A percentile compares a stretch with the other conserved stretches of the same genome.
Conservation (phyloP, 2,113 vertebrate species). For the Heterocephalus glaber region DNA sequence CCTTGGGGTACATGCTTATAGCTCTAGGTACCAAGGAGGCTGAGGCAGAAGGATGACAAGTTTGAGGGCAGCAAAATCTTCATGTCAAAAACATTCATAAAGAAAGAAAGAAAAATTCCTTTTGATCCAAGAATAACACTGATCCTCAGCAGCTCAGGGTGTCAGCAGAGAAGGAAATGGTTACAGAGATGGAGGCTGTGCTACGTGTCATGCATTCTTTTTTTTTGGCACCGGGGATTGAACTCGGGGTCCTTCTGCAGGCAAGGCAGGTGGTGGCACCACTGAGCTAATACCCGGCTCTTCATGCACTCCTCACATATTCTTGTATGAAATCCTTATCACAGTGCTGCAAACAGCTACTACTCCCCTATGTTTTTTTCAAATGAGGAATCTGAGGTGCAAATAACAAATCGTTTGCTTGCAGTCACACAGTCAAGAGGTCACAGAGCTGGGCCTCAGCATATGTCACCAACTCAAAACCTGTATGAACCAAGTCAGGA, state of each 20-base stretch:
- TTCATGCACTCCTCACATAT: no score
- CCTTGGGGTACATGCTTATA: neutral
- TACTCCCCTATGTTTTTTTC: neutral
- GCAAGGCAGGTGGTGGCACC: no score
- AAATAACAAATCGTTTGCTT: neutral
- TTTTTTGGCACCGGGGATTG: no score
- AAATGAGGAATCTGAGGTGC: neutral
- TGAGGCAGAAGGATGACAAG: neutral
- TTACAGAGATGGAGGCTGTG: neutral
- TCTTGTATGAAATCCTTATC: neutral
- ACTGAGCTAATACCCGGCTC: no score
- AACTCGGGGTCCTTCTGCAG: no score
- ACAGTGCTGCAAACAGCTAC: neutral
- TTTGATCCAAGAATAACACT: neutral
- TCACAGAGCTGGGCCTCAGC: neutral
- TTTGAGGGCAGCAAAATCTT: neutral
- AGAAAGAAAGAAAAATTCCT: neutral
- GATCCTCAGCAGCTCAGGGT: neutral
- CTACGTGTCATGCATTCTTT: neutral
- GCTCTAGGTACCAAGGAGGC: neutral
- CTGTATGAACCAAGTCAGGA: neutral
- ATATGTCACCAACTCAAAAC: neutral
- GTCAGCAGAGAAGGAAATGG: neutral
- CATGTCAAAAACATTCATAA: neutral
- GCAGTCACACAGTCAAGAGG: neutral